Conservation (phyloP, 35 echinoderm and acorn worm species). For the Acanthaster planci region DNA sequence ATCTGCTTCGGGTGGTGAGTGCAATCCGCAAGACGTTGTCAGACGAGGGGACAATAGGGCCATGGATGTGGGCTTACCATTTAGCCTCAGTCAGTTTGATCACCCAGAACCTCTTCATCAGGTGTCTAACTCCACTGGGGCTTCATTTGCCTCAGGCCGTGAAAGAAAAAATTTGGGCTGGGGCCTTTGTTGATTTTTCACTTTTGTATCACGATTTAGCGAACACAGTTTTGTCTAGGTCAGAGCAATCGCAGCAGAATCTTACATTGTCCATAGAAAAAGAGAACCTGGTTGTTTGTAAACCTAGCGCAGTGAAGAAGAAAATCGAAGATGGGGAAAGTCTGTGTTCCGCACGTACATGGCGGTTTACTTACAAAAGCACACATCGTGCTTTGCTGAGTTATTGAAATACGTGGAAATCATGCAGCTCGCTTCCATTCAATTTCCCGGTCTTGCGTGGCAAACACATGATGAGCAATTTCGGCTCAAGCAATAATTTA, state of each 20-base stretch:
- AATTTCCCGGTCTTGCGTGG: background rate
- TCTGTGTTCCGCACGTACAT: background rate
- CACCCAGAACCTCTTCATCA: too few relatives aligned
- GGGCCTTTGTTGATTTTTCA: background rate
- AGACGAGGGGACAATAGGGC: too few relatives aligned
- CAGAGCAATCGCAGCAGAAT: background rate
- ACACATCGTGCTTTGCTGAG: background rate
- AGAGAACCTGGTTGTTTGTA: background rate
- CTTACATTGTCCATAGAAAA: background rate
- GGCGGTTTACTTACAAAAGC: background rate
- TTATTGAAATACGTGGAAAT: background rate
- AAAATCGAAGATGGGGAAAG: background rate
- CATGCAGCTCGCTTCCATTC: background rate
- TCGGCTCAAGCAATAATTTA: background rate
- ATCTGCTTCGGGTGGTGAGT: too few relatives aligned
- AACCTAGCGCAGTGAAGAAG: background rate
- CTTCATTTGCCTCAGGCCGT: background rate
- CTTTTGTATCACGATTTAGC: background rate
- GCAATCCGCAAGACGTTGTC: too few relatives aligned
- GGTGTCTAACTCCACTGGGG: background rate
- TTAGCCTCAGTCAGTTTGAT: too few relatives aligned
- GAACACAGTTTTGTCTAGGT: background rate
- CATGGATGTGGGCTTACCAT: too few relatives aligned
- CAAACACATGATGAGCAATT: background rate
- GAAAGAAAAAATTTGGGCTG: background rate